Evolutionary conservation across 2,888 invertebrate species (phyloP).

Genomic region (Amiota mariae): DNA sequence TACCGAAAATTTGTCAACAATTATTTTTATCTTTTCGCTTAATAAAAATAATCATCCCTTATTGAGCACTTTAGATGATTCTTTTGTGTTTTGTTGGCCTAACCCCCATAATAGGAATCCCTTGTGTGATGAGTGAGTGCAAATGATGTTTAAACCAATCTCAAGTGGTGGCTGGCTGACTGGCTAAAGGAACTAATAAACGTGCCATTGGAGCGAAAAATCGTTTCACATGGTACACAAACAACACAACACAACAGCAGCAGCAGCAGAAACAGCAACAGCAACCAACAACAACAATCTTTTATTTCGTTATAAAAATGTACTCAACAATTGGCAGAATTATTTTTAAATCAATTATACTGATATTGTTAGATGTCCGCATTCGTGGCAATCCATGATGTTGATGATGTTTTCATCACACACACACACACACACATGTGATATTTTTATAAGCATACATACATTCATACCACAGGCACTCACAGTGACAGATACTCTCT

Average conservation of each 20-base stretch:
- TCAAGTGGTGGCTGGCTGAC: conserved; percentile 29
- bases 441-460: conserved; percentile 16
- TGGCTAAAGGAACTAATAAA: conserved; percentile 43
- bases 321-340: conserved; percentile 45
- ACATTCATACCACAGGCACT: conserved; percentile 15
- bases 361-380: conserved; percentile 39
- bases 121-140: conserved; percentile 15
- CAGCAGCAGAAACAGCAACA: no score
- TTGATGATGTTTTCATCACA: conserved; percentile 6
- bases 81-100: background rate
- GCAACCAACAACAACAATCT: background rate
- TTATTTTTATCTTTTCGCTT: conserved; percentile 32
- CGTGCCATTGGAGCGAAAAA: conserved; percentile 50
- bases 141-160: conserved; percentile 33
- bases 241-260: no score
- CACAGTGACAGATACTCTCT: no score
- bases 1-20: conserved; percentile 41
- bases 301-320: conserved; percentile 32
- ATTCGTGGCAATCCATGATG: conserved; percentile 27
- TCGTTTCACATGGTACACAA: conserved; percentile 35
- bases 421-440: conserved; percentile 21
- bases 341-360: conserved; percentile 46
- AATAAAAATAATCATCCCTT: conserved; percentile 38
- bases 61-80: conserved; percentile 10
- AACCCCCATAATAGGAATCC: conserved; percentile 13